Conservation (phyloP, 2,113 vertebrate genomes). For the Tricholaema leucomelas region DNA sequence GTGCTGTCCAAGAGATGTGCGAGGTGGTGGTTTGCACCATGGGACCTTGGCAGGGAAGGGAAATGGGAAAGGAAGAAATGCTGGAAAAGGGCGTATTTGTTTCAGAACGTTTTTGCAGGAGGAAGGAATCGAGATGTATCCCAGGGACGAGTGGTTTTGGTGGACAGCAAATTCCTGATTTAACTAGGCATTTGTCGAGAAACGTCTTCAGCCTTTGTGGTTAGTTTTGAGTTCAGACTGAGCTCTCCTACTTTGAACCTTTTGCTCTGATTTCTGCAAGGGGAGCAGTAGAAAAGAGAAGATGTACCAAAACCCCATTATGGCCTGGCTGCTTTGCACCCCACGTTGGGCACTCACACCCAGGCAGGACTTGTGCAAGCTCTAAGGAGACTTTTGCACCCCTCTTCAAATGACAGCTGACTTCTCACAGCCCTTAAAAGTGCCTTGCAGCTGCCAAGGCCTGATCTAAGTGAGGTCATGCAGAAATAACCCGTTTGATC, state of each 20-base stretch:
- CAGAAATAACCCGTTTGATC: not conserved
- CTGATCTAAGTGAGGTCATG: rapidly evolving
- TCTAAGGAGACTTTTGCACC: not conserved
- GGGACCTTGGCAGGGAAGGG: rapidly evolving
- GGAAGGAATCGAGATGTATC: rapidly evolving
- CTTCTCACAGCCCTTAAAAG: not conserved
- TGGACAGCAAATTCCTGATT: rapidly evolving
- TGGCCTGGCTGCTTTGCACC: not conserved
- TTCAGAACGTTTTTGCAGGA: not conserved
- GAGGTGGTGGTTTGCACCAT: rapidly evolving
- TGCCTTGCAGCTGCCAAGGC: not conserved
- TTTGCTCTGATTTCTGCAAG: not conserved
- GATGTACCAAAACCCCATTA: rapidly evolving
- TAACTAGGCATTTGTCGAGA: not conserved
- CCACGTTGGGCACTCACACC: not conserved
- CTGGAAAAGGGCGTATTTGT: rapidly evolving
- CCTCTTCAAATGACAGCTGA: not conserved
- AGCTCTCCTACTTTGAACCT: not conserved
- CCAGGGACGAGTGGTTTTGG: not conserved
- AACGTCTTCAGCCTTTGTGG: rapidly evolving
- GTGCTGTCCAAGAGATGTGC: rapidly evolving
- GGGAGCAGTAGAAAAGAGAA: not conserved
- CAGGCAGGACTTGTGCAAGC: not conserved
- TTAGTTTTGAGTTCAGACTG: not conserved
- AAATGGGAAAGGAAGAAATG: not conserved